Evolutionary conservation across 2,113 vertebrate species (phyloP).

Genomic region (Syngnathus typhle): DNA sequence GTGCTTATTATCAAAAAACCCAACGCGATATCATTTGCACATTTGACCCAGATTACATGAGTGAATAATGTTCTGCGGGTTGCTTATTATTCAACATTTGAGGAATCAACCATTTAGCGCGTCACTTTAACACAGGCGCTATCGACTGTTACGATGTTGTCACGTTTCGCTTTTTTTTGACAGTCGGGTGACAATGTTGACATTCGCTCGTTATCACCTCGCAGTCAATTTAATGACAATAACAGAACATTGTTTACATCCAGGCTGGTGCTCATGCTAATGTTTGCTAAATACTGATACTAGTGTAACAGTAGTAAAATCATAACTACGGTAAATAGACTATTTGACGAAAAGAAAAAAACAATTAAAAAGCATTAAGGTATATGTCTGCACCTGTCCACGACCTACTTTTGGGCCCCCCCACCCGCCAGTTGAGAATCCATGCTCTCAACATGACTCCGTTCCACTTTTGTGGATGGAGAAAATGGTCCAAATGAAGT

Average conservation of each 20-base stretch:
- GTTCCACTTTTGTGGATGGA: constrained; percentile 15
- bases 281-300: neutral
- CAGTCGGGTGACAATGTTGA: constrained; percentile 43
- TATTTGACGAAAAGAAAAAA: constrained; percentile 3
- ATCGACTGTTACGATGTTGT: neutral
- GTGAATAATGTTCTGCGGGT: neutral
- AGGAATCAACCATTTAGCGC: neutral
- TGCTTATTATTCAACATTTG: constrained; percentile 4
- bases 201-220: constrained; percentile 39
- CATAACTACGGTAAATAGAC: too few species aligned
- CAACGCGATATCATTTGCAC: neutral
- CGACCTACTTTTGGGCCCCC: constrained; percentile 30
- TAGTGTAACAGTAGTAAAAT: neutral
- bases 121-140: neutral
- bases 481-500: constrained; percentile 4
- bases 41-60: neutral
- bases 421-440: too few species aligned
- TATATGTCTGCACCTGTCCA: too few species aligned
- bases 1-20: constrained; percentile 2
- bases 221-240: constrained; percentile 40
- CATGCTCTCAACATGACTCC: constrained; percentile 5
- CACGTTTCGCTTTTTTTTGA: neutral
- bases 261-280: constrained; percentile 27
- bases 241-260: constrained; percentile 38
- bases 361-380: too few species aligned